Conservation (phyloP, 1,140 invertebrate species). For the Drosophila kanapiae region DNA sequence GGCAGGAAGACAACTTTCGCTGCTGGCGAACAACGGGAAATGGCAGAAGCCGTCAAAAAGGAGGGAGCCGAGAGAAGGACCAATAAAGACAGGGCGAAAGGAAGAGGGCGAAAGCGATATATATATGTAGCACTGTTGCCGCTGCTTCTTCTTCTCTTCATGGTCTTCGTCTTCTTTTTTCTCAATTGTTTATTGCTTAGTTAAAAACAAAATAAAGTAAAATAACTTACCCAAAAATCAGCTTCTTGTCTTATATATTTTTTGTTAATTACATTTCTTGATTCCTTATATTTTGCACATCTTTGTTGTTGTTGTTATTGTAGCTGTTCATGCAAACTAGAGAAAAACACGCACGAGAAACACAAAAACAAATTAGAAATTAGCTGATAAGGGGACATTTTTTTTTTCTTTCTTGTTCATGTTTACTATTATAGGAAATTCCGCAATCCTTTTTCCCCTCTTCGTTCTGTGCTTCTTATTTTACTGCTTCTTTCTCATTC, state of each 20-base stretch:
- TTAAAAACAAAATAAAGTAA: constrained; percentile 46
- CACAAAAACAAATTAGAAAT: constrained; percentile 1
- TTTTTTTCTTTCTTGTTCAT: constrained; percentile 17
- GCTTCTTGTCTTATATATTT: neutral
- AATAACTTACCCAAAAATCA: constrained; percentile 32
- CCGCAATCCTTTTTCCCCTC: constrained; percentile 21
- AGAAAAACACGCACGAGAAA: constrained; percentile 13
- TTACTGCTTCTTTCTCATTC: neutral
- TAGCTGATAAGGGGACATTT: constrained; percentile 5
- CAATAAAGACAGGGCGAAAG: constrained; percentile 19
- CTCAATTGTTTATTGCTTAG: constrained; percentile 51
- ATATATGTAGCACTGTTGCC: constrained; percentile 6
- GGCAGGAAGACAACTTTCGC: constrained; percentile 78
- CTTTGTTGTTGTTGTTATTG: constrained; percentile 27
- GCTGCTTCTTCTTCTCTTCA: neutral
- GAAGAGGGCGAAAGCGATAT: constrained; percentile 7
- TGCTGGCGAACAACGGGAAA: constrained; percentile 70
- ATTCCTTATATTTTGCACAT: constrained; percentile 6
- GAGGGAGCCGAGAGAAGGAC: constrained; percentile 12
- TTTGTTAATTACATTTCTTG: constrained; percentile 16
- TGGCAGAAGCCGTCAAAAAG: constrained; percentile 25
- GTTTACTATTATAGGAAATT: constrained; percentile 25
- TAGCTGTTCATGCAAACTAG: constrained; percentile 12
- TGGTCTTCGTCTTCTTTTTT: neutral
- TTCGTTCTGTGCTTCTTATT: neutral